Conservation (phyloP, 2,888 invertebrate species). For the Epirrita christyi region DNA sequence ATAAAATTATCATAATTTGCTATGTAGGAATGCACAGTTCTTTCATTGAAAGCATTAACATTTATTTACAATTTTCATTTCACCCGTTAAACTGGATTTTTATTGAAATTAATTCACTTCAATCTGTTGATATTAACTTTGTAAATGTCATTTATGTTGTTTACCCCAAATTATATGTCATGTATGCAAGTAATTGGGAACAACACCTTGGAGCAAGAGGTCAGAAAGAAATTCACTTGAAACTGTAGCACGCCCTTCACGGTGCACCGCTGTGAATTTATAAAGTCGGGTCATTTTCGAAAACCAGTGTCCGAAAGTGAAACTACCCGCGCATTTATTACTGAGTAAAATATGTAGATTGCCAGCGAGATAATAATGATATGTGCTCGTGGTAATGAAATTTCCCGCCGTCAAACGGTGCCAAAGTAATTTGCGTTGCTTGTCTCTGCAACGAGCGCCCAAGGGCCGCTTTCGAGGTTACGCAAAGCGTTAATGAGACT, state of each 20-base stretch:
- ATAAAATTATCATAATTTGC: not conserved
- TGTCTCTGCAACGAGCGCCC: slow-evolving; percentile 79
- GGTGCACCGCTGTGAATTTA: slow-evolving; percentile 68
- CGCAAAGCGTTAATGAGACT: slow-evolving; percentile 81
- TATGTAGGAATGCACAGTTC: not conserved
- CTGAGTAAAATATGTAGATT: slow-evolving; percentile 84
- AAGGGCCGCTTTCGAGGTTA: slow-evolving; percentile 84
- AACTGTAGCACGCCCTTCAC: slow-evolving; percentile 83
- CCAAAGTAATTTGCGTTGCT: slow-evolving; percentile 84
- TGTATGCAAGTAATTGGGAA: slow-evolving; percentile 69
- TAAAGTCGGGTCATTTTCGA: slow-evolving; percentile 82
- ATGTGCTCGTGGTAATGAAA: slow-evolving; percentile 85
- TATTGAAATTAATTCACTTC: slow-evolving; percentile 40
- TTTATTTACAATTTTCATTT: slow-evolving; percentile 22
- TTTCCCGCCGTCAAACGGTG: slow-evolving; percentile 85
- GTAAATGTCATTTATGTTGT: slow-evolving; percentile 77
- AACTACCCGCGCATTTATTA: slow-evolving; percentile 83
- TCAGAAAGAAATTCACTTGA: slow-evolving; percentile 84
- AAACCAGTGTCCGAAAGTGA: slow-evolving; percentile 84
- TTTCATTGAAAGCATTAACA: slow-evolving; percentile 7
- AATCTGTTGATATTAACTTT: slow-evolving; percentile 46
- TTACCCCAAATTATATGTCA: slow-evolving; percentile 76
- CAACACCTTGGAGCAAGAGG: slow-evolving; percentile 81
- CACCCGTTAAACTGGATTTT: slow-evolving; percentile 30
- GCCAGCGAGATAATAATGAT: slow-evolving; percentile 83